Base-by-base conservation (phyloP, 2,113 vertebrate species). In the Panurus biarmicus region DNA sequence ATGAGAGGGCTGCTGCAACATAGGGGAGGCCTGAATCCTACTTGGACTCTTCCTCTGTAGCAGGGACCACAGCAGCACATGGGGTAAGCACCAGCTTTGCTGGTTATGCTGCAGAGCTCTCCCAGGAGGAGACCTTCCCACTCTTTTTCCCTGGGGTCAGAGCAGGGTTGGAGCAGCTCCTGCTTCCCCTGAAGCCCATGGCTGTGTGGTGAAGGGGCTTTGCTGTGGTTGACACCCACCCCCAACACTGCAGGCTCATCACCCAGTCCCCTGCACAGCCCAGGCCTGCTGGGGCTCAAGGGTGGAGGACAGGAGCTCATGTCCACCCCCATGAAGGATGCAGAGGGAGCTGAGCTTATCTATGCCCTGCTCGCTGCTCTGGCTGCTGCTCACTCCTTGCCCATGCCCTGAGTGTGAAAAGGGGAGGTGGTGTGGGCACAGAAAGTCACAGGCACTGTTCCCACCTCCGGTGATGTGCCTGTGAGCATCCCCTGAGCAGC, bases 41-140 rank as follows among this genome's bases (percentile, higher is more conserved):
- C 24, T 38, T 10, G 53, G 18, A 2, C 17, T 7, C 10, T 15
- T 18, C 4, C 24, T 4, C 25, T 14, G 44, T 44, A 69, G 67
- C 71, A 58, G 57, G 51, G 21, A 23, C 12, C n/a, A 2, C 0
- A 1, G 44, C 29, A 60, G 28, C 44, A 38, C 6, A 0, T 0
- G 0, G 54, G 24, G 5, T 2, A 11, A 26, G 26, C n/a, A 14
- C 18, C 38, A 62, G 36, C 51, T 57, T 8, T 42, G 66, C 50
- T 56, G 71, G 14, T 5, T 12, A 45, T 1, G 9, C 60, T 23
- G n/a, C 26, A 48, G 51, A 28, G 18, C 1, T n/a, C n/a, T 15
- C 45, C 48, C 4, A 20, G 35, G 53, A 58, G 24, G 33, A 64
- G 25, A 50, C 4, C 11, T 57, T n/a, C 38, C 73, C 67, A 7